A percentile compares a stretch with the other conserved stretches of the same genome.
Evolutionary conservation across 2,113 vertebrate genomes (phyloP).

Genomic region (Muntiacus reevesi): DNA sequence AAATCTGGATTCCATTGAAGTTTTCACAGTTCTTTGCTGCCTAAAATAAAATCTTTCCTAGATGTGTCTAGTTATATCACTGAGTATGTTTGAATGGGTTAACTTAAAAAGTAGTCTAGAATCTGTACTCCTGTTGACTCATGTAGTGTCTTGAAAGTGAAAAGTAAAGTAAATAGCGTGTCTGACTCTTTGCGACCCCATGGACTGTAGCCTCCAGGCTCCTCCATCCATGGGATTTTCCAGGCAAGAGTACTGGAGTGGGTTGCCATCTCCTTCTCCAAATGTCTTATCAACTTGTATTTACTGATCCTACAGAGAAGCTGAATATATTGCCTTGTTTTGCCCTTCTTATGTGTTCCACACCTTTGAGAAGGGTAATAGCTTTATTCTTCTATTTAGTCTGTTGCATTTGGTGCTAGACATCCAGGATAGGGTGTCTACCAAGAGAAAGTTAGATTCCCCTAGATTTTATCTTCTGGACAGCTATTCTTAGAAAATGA

Average conservation of each 20-base stretch:
- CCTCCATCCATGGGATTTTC: not conserved
- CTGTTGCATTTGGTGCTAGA: not conserved
- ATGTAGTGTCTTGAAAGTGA: not conserved
- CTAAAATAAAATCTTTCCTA: not conserved
- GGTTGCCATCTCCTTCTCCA: not conserved
- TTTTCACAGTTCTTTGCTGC: conserved; percentile 10
- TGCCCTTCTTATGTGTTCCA: not conserved
- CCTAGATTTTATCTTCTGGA: conserved; percentile 42
- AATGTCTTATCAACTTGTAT: not conserved
- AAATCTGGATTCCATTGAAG: conserved; percentile 24
- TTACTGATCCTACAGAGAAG: not conserved
- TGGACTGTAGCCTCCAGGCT: not conserved
- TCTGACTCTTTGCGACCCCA: not conserved
- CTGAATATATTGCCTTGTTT: not conserved
- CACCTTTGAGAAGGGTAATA: not conserved
- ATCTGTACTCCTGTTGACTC: not conserved
- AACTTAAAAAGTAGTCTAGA: not conserved
- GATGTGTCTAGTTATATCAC: not conserved
- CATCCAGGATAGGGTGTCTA: conserved; percentile 2
- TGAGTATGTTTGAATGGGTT: conserved; percentile 23
- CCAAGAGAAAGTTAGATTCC: conserved; percentile 3
- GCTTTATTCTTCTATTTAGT: conserved; percentile 14
- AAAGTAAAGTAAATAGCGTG: not conserved
- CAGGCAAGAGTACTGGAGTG: not conserved
- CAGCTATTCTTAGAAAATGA: conserved; percentile 41